Conservation (phyloP, 2,113 vertebrate species). For the Chamaea fasciata region DNA sequence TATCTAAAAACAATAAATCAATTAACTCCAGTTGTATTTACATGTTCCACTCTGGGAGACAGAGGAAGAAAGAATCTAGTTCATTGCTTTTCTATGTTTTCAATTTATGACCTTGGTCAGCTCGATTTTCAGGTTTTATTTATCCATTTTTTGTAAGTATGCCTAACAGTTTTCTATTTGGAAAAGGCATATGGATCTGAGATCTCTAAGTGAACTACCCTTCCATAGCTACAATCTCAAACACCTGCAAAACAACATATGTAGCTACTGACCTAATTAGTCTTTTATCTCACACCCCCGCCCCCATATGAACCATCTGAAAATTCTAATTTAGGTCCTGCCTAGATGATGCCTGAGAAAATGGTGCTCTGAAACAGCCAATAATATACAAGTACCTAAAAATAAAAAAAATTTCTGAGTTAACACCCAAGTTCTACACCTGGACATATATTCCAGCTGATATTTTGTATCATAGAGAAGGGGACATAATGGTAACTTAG, state of each 20-base stretch:
- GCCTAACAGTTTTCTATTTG: not conserved
- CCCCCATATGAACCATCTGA: not conserved
- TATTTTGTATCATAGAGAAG: not conserved
- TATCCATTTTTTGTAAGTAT: not conserved
- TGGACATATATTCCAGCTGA: not conserved
- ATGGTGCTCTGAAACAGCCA: not conserved
- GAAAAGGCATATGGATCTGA: not conserved
- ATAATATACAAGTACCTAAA: not conserved
- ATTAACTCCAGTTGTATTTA: not conserved
- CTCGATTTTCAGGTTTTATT: not conserved
- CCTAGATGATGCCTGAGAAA: not conserved
- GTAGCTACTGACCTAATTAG: not conserved
- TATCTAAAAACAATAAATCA: not conserved
- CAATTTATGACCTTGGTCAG: not conserved
- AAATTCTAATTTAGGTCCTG: not conserved
- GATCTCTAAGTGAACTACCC: not conserved
- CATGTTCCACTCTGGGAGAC: not conserved
- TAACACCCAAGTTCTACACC: not conserved
- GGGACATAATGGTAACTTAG: not conserved
- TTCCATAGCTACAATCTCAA: not conserved
- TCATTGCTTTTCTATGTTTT: not conserved
- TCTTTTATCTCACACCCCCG: not conserved
- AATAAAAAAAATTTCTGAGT: not conserved
- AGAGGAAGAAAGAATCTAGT: not conserved
- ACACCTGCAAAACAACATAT: not conserved